Conservation (phyloP, 2,113 vertebrate species). For the Oreotrochilus melanogaster region DNA sequence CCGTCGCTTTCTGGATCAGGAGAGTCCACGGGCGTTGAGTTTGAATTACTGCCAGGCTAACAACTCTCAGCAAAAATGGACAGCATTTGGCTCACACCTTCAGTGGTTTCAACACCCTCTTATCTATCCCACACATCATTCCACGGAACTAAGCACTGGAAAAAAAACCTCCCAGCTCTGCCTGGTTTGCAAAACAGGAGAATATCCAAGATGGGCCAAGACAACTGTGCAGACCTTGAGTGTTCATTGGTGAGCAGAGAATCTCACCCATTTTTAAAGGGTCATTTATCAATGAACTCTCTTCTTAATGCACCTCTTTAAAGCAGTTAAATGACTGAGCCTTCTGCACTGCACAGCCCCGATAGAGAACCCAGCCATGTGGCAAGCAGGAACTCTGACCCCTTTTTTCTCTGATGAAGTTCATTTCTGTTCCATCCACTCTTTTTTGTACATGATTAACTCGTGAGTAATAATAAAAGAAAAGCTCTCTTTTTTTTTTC, state of each 20-base stretch:
- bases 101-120: not conserved
- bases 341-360: not conserved
- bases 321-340: not conserved
- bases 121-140: not conserved
- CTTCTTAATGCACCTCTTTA: conserved; percentile 20
- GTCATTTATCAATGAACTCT: conserved; percentile 19
- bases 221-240: not conserved
- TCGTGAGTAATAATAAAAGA: not conserved
- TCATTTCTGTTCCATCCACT: conserved; percentile 24
- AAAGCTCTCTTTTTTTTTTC: conserved; percentile 12
- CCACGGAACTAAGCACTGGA: not conserved
- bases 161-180: not conserved
- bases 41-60: not conserved
- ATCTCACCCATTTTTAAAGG: not conserved
- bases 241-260: not conserved
- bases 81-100: not conserved
- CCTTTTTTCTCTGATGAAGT: conserved; percentile 47
- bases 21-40: not conserved
- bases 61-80: not conserved
- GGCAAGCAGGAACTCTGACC: conserved; percentile 32
- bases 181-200: not conserved
- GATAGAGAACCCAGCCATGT: not conserved
- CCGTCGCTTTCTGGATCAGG: not conserved
- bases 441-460: not conserved
- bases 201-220: not conserved